Conservation (phyloP, 1,140 invertebrate species). For the Zaprionus capensis region DNA sequence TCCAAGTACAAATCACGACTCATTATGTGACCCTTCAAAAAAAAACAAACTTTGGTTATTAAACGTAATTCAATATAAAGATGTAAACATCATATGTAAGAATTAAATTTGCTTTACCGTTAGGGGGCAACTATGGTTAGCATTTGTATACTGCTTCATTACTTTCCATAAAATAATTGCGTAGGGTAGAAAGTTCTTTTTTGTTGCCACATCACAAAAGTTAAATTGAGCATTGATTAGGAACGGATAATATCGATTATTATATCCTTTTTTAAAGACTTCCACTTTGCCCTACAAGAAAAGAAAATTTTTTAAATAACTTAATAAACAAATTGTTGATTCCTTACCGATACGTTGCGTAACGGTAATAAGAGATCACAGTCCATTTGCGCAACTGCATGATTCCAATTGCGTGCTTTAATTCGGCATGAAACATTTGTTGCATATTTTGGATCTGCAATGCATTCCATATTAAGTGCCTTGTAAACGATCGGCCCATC, state of each 20-base stretch:
- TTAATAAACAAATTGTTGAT: background rate
- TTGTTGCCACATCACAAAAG: background rate
- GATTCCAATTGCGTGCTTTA: background rate
- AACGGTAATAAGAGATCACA: background rate
- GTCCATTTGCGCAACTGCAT: background rate
- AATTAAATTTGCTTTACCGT: background rate
- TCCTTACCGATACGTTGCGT: background rate
- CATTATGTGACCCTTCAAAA: constrained; percentile 11
- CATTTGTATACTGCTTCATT: background rate
- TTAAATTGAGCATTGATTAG: background rate
- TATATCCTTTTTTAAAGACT: constrained; percentile 3
- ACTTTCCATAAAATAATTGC: background rate
- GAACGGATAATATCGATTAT: constrained; percentile 1
- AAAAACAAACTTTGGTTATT: background rate
- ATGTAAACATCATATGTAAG: no score
- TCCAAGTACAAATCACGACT: constrained; percentile 10
- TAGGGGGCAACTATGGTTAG: constrained; percentile 25
- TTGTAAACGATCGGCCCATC: background rate
- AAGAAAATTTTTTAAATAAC: background rate
- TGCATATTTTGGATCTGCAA: background rate
- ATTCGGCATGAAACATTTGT: background rate
- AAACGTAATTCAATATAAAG: no score
- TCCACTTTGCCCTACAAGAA: background rate
- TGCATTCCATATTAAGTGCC: background rate
- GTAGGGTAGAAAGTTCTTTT: background rate